phyloP scores from a whole-genome alignment of 37 sponge, comb jelly and placozoan species.

The Halichondria panicea region DNA sequence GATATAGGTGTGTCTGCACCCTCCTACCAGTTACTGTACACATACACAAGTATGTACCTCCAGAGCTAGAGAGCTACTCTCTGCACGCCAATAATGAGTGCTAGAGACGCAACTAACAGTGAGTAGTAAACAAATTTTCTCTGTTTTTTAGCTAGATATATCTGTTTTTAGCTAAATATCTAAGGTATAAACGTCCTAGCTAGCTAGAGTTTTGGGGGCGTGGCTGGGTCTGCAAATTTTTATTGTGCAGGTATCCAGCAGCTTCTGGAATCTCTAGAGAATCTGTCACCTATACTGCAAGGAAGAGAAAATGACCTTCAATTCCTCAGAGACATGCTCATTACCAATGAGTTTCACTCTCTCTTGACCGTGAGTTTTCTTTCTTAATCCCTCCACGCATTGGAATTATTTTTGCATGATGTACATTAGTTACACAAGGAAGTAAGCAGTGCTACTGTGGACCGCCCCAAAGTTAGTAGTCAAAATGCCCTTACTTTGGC shows the following conservation, averaged over 20 bases:
- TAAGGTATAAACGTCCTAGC: too few relatives aligned
- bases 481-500: conserved; percentile 49
- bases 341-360: conserved; percentile 48
- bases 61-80: too few relatives aligned
- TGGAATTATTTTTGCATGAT: too few relatives aligned
- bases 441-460: conserved; percentile 11
- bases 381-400: not conserved
- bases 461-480: conserved; percentile 1
- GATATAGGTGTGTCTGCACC: too few relatives aligned
- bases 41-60: too few relatives aligned
- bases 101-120: conserved; percentile 32
- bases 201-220: conserved; percentile 7
- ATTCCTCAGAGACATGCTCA: conserved; percentile 51
- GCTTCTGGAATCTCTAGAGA: conserved; percentile 58
- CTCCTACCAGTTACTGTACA: too few relatives aligned
- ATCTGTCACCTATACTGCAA: conserved; percentile 27
- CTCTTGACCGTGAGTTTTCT: conserved; percentile 44
- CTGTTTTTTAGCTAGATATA: not conserved
- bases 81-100: conserved; percentile 14
- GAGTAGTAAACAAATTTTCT: conserved; percentile 1
- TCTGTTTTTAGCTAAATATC: not conserved
- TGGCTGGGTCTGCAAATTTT: not conserved
- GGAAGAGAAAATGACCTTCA: conserved; percentile 50
- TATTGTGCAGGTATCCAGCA: conserved; percentile 52
- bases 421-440: conserved; percentile 29